Evolutionary conservation across 2,797 vertebrate species (phyloP).

Genomic region (Acestrorhynchus altus): DNA sequence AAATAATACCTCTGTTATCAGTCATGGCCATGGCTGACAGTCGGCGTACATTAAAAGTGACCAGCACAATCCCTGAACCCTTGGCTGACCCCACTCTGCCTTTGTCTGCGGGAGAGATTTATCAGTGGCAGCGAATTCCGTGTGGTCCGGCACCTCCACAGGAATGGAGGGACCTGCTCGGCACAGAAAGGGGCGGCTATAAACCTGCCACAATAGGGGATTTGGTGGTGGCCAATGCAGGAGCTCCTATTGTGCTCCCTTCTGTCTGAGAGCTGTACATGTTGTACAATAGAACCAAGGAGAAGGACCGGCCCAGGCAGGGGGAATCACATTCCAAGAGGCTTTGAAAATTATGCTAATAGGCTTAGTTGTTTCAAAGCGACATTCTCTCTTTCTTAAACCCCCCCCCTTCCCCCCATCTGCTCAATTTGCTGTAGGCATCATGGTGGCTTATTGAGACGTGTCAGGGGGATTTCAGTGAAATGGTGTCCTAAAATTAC

Average conservation of each 20-base stretch:
- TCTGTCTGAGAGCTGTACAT: constrained; percentile 59
- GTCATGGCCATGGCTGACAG: constrained; percentile 61
- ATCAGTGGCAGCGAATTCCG: constrained; percentile 59
- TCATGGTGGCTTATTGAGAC: constrained; percentile 60
- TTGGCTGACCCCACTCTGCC: constrained; percentile 61
- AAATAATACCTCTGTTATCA: constrained; percentile 65
- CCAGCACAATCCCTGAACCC: constrained; percentile 61
- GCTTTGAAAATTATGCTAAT: constrained; percentile 66
- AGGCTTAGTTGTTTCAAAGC: constrained; percentile 61
- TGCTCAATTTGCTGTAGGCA: constrained; percentile 57
- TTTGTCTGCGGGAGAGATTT: constrained; percentile 61
- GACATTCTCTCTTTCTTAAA: constrained; percentile 50
- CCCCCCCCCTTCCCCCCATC: constrained; percentile 40
- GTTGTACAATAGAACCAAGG: constrained; percentile 55
- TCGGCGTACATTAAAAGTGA: constrained; percentile 58
- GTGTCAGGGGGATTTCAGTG: constrained; percentile 54
- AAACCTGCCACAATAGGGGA: constrained; percentile 63
- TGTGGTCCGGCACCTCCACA: constrained; percentile 61
- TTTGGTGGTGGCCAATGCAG: constrained; percentile 59
- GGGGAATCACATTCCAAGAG: constrained; percentile 55
- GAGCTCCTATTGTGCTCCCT: constrained; percentile 58
- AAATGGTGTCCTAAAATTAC: constrained; percentile 58
- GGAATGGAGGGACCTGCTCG: constrained; percentile 52
- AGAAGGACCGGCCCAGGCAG: constrained; percentile 45
- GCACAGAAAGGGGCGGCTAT: constrained; percentile 49